Conservation (phyloP, 2,797 vertebrate genomes). For the Eurystomus glaucurus region DNA sequence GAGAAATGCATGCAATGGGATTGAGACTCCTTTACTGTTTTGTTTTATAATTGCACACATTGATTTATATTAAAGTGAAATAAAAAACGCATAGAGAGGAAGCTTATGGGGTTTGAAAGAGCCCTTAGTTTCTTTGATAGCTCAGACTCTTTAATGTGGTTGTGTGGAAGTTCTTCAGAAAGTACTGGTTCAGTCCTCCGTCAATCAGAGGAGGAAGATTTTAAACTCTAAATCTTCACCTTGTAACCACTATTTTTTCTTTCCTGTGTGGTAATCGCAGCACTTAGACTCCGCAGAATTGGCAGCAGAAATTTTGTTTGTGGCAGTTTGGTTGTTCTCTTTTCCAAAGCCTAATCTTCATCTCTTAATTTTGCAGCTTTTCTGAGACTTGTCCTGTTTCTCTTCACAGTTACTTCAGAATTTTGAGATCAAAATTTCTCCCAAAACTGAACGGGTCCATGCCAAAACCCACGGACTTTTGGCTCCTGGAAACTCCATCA, state of each 20-base stretch:
- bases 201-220: background rate
- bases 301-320: background rate
- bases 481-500: conserved; percentile 86
- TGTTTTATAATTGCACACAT: background rate
- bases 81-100: background rate
- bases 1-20: background rate
- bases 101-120: background rate
- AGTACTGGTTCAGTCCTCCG: background rate
- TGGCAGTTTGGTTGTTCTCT: background rate
- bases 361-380: background rate
- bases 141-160: background rate
- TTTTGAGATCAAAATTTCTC: conserved; percentile 87
- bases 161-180: background rate
- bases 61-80: background rate
- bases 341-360: background rate
- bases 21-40: background rate
- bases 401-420: conserved; percentile 89
- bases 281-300: background rate
- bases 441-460: conserved; percentile 81
- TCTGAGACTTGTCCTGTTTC: conserved; percentile 19
- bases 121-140: background rate
- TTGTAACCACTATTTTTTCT: background rate
- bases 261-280: background rate
- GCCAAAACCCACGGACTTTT: conserved; percentile 93
- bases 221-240: background rate